Base-by-base conservation (phyloP, 1,140 invertebrate species). In the Microplitis demolitor region DNA sequence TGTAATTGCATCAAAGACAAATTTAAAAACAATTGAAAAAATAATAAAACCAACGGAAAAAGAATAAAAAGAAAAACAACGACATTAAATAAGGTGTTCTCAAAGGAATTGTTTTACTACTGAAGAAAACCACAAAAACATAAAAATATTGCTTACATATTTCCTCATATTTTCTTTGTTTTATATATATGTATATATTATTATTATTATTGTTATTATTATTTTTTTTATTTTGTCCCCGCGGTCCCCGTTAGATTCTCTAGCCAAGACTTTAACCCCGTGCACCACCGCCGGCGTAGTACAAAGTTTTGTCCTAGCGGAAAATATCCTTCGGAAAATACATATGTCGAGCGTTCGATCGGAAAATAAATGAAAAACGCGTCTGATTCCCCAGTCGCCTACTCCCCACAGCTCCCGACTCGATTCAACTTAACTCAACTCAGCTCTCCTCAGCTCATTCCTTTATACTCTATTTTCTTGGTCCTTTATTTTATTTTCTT, bases 321-420 rank as follows among this genome's bases (percentile, higher is more conserved):
- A 74, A 74, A 70, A 74, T 70, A 69, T 62, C 33, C 31, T 35
- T 67, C 13, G 24, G 51, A 71, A 71, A 72, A 72, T 72, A 66
- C 53, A 56, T 72, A 72, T 61, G 69, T 69, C 69, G 66, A 53
- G 69, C 51, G 66, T 74, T 72, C 66, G 69, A 50, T 72, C 62
- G 72, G 69, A 76, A 74, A 76, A 74, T 76, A 69, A 60, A 72
- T 66, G 75, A 71, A 74, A 76, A 76, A 76, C 69, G 60, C 66
- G 53, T 66, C 62, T 66, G 70, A 66, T 66, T 66, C 63, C 70
- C 62, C 34, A 58, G 62, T 14, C 70, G 53, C 50, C 51, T 66
- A 45, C 66, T 72, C 14, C 63, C 16, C 5, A 34, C 24, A 31
- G 14, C 33, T 33, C 66, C 11, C 24, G 51, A 54, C 16, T n/a